Percentiles rank a stretch among this genome's conserved stretches.
Conservation (phyloP, 2,797 vertebrate genomes). For the Scolopax rusticola region DNA sequence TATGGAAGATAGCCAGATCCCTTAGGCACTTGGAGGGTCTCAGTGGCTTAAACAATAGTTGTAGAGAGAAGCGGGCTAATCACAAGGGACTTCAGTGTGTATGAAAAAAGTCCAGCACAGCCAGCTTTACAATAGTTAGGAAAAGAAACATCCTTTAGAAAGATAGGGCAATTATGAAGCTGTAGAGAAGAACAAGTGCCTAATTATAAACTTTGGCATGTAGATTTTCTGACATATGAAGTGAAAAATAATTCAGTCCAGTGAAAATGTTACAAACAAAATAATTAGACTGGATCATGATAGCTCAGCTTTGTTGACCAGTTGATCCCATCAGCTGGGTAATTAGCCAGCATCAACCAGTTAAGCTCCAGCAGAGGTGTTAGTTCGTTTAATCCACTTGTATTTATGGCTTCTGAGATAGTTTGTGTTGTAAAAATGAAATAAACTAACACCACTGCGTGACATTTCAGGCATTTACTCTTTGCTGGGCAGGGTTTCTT, state of each 20-base stretch:
- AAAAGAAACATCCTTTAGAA: neutral
- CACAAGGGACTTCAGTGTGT: neutral
- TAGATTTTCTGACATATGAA: neutral
- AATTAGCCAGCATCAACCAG: neutral
- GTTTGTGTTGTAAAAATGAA: neutral
- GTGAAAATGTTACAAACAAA: neutral
- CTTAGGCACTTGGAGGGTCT: neutral
- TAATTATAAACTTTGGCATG: neutral
- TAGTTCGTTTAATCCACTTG: neutral
- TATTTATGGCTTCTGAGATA: neutral
- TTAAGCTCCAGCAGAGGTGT: neutral
- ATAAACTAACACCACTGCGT: accelerated
- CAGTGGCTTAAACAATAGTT: neutral
- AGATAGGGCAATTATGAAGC: neutral
- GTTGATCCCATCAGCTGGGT: neutral
- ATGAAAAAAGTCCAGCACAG: neutral
- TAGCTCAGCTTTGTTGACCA: neutral
- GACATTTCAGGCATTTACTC: neutral
- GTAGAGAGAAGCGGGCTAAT: neutral
- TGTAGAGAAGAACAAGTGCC: neutral
- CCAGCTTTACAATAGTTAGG: neutral
- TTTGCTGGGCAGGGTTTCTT: neutral
- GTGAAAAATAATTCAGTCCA: neutral
- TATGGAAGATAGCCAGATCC: neutral
- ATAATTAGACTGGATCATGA: neutral